Evolutionary conservation across 1,140 invertebrate species (phyloP).

Genomic region (Lanistes nyassanus): DNA sequence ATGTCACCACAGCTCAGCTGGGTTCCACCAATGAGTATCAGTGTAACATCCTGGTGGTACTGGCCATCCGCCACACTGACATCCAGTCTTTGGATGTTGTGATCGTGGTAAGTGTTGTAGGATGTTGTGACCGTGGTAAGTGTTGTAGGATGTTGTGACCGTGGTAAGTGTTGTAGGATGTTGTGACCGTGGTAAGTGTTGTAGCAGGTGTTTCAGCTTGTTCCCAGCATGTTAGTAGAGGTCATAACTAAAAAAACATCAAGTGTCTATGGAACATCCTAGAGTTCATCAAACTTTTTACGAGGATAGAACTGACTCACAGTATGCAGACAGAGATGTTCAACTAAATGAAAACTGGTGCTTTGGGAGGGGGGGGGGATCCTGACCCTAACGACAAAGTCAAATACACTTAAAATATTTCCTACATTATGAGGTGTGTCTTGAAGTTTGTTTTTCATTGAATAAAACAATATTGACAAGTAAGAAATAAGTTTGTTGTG

Average conservation of each 20-base stretch:
- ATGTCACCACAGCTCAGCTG: background rate
- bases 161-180: background rate
- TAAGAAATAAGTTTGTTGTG: too few species aligned
- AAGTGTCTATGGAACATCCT: too few species aligned
- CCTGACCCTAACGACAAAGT: too few species aligned
- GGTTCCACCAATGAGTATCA: slow-evolving; percentile 11
- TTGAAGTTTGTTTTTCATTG: too few species aligned
- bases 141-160: background rate
- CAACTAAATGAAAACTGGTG: too few species aligned
- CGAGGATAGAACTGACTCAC: background rate
- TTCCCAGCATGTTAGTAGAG: background rate
- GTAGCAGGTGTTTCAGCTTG: background rate
- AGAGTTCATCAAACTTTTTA: too few species aligned
- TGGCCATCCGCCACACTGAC: background rate
- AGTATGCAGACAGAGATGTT: background rate
- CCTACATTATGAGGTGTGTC: too few species aligned
- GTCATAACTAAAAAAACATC: too few species aligned
- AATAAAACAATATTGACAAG: too few species aligned
- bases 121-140: background rate
- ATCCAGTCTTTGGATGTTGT: background rate
- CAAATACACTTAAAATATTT: too few species aligned
- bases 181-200: slow-evolving; percentile 1
- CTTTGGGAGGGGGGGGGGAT: too few species aligned
- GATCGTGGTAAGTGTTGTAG: background rate
- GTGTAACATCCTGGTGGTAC: slow-evolving; percentile 1